Conservation (phyloP, 2,113 vertebrate species). For the Gasterosteus nipponicus region DNA sequence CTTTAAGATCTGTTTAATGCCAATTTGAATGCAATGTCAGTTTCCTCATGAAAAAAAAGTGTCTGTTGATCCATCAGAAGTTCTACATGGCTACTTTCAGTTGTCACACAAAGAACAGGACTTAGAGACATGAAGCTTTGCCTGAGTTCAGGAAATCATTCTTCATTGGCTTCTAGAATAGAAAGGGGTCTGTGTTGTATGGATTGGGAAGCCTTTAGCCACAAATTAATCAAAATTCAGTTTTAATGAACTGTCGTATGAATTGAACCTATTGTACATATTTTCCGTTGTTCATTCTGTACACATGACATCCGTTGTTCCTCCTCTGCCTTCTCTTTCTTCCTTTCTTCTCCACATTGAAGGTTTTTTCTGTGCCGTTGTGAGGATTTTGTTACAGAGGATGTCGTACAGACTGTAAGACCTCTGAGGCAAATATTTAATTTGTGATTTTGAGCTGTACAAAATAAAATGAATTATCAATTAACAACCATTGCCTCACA, state of each 20-base stretch:
- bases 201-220: not conserved
- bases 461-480: too few relatives aligned
- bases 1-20: slow-evolving; percentile 52
- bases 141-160: not conserved
- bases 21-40: slow-evolving; percentile 35
- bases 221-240: not conserved
- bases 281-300: too few relatives aligned
- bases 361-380: too few relatives aligned
- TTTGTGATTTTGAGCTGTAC: too few relatives aligned
- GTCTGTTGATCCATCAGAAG: slow-evolving; percentile 8
- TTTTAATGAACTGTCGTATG: too few relatives aligned
- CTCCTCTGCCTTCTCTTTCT: too few relatives aligned
- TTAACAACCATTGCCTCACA: not conserved
- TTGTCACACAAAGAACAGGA: not conserved
- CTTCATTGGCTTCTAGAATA: not conserved
- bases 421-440: too few relatives aligned
- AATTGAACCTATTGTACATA: too few relatives aligned
- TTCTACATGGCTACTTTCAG: not conserved
- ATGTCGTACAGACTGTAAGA: too few relatives aligned
- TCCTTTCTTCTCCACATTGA: too few relatives aligned
- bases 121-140: not conserved
- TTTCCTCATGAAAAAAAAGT: slow-evolving; percentile 4
- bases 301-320: too few relatives aligned
- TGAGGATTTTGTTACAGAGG: too few relatives aligned
- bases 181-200: not conserved